Conservation (phyloP, 2,888 invertebrate species). For the Ecdyonurus torrentis region DNA sequence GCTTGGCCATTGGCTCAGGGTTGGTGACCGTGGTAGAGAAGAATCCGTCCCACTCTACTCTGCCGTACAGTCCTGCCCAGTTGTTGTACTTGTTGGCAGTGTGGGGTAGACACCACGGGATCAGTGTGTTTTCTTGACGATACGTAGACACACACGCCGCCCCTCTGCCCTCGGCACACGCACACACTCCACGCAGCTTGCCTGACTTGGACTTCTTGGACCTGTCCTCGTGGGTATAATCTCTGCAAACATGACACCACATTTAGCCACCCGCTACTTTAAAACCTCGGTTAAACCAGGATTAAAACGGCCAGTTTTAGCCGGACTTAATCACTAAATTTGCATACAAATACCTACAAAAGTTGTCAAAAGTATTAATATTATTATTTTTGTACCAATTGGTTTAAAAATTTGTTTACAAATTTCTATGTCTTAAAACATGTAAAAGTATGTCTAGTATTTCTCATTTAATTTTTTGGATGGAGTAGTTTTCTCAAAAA, state of each 20-base stretch:
- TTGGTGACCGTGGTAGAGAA: constrained; percentile 73
- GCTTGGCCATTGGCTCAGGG: constrained; percentile 84
- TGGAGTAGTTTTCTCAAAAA: too few species aligned
- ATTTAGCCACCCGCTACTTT: too few species aligned
- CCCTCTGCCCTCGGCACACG: constrained; percentile 42
- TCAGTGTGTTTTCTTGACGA: constrained; percentile 60
- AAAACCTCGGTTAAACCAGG: too few species aligned
- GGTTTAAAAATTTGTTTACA: too few species aligned
- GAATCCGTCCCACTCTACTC: constrained; percentile 68
- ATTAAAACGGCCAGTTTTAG: too few species aligned
- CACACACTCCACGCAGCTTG: constrained; percentile 54
- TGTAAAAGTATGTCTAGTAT: too few species aligned
- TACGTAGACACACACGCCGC: constrained; percentile 51
- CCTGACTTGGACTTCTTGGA: constrained; percentile 29
- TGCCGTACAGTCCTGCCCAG: constrained; percentile 71
- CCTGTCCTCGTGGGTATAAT: constrained; percentile 35
- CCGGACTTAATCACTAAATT: too few species aligned
- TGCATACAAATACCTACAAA: too few species aligned
- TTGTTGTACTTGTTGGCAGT: constrained; percentile 71
- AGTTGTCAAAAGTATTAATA: too few species aligned
- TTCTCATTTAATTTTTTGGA: too few species aligned
- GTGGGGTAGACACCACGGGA: constrained; percentile 80
- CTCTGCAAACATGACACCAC: constrained; percentile 25
- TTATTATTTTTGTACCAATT: too few species aligned
- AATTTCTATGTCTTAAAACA: too few species aligned